Evolutionary conservation across 2,113 vertebrate species (phyloP), one percentile per base, ranked within the genome.

Genomic region (Alexandromys fortis): DNA sequence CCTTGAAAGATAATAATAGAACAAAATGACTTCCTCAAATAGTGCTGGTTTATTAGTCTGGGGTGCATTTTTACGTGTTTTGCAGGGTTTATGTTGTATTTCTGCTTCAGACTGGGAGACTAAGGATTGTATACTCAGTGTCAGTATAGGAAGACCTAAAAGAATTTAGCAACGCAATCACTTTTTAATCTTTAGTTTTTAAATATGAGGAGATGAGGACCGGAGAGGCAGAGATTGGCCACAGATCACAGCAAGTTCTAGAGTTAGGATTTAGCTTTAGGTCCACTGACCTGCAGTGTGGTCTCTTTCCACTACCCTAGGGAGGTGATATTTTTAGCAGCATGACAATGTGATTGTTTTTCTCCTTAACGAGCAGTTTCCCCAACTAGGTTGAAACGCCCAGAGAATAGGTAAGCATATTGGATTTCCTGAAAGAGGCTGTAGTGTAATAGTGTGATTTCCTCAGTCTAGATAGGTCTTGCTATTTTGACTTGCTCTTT

Each of bases 301-400:
- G 61, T 88, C 70, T 96, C 87, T 94, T 88, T 86, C 58, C 92
- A 93, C n/a, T 72, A 73, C 58, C 65, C 45, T 79, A 49, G 75
- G 63, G 72, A 93, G 89, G 88, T 8, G 92, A 35, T 97, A 96
- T 97, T 98, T 98, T 97, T 95, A 96, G 97, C 86, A 93, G 61
- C 76, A 58, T 90, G 78, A 77, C 76, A 89, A 35, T 90, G 95
- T 72, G 91, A 86, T 96, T 83, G 45, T 89, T 67, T 61, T 86
- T 94, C 38, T 89, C 68, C 83, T 93, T 89, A 78, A 63, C 91
- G 63, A 96, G 63, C 47, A 92, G 82, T 96, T 95, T 94, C 70
- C 86, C 45, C 58, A 86, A 55, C 49, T 52, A 95, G 58, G 42
- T 92, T 77, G 83, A 94, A 93, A 94, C 81, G 92, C 65, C 28